Evolutionary conservation across 2,888 invertebrate genomes (phyloP), one percentile per base, ranked within the genome.

Genomic region (Seira musarum): DNA sequence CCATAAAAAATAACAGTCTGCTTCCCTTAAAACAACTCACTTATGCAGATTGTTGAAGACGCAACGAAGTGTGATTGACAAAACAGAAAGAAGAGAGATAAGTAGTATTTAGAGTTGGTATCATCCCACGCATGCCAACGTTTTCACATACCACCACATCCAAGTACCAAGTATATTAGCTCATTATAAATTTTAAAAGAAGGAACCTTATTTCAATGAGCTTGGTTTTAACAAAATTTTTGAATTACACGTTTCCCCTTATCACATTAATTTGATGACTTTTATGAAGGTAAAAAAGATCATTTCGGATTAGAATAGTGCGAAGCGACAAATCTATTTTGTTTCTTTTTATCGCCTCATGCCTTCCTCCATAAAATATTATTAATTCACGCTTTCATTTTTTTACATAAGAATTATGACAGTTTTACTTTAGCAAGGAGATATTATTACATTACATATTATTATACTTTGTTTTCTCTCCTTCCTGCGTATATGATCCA

Each of bases 311-410:
- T 30, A 8, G 8, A 5, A 30, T 30, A 30, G 30, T 30, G 30
- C 30, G 30, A 30, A n/a, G 49, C 49, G 49, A 49, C 49, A 49
- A 49, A 49, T 49, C 49, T n/a, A 3, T 8, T 13, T 49, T 30
- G 30, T 30, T 30, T 61, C 35, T 75, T 67, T 57, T 64, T 74
- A n/a, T 77, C 53, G 70, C 64, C 70, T 70, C 60, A 46, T 53
- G 71, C 67, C 64, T 70, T 77, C 60, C 61, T 53, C 72, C 67
- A 68, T 72, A 65, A 80, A 80, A 74, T 68, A 63, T 74, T 64
- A 65, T 67, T 80, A 68, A 80, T 80, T 80, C 68, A 76, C 70
- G 74, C 77, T 81, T 78, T 78, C 73, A 69, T 78, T 81, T 78
- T n/a, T 80, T 78, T 69, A 67, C 60, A 70, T 75, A 71, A 66